phyloP scores from a whole-genome alignment of 2,113 vertebrate species.

The Andinoacara biseriatus region DNA sequence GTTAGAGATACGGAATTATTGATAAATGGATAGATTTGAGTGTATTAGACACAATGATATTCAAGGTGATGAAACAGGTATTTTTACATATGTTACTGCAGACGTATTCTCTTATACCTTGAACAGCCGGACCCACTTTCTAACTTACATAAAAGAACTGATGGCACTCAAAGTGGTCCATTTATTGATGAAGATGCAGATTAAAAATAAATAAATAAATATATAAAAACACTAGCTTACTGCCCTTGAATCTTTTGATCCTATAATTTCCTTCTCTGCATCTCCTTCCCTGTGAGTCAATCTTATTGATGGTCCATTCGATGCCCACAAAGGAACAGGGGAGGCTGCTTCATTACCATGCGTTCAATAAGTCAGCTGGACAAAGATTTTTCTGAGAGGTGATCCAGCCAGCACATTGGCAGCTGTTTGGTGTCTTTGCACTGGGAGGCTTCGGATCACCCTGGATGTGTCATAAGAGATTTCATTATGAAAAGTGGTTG shows the following conservation, averaged over 20 bases:
- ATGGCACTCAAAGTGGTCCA: neutral
- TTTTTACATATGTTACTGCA: neutral
- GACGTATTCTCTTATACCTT: neutral
- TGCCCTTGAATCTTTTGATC: constrained; percentile 23
- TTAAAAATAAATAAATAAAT: neutral
- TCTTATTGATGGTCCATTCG: constrained; percentile 24
- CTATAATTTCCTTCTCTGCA: constrained; percentile 29
- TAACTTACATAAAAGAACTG: neutral
- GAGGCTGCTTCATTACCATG: constrained; percentile 9
- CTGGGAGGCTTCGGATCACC: neutral
- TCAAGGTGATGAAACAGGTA: neutral
- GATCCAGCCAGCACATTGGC: neutral
- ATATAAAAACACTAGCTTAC: constrained; percentile 1
- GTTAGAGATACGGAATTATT: neutral
- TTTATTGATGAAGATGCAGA: neutral
- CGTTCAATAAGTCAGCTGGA: constrained; percentile 31
- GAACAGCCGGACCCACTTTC: neutral
- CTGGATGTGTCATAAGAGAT: neutral
- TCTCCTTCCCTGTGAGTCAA: constrained; percentile 26
- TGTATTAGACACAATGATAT: neutral
- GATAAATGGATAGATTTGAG: neutral
- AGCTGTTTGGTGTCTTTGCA: neutral
- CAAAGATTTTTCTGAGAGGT: constrained; percentile 14
- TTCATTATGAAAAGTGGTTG: too few relatives aligned
- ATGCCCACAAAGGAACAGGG: neutral